Percentiles rank a stretch among this genome's conserved stretches.
phyloP scores from a whole-genome alignment of 2,797 vertebrate species.

The Liparis tanakae region DNA sequence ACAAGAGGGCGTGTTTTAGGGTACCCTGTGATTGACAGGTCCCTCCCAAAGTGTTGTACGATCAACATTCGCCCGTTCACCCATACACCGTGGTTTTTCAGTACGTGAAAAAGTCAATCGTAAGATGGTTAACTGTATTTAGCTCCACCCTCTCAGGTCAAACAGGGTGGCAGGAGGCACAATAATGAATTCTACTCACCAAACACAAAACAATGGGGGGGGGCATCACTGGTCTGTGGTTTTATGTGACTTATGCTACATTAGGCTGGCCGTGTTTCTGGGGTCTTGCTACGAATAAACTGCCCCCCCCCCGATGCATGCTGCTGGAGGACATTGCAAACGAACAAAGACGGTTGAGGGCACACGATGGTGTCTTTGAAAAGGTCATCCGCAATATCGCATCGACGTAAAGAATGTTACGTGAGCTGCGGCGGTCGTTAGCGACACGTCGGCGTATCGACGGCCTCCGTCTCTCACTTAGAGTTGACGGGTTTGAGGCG shows the following conservation, averaged over 20 bases:
- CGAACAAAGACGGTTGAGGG: not conserved
- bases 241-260: not conserved
- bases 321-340: not conserved
- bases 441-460: constrained; percentile 16
- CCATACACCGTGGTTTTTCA: not conserved
- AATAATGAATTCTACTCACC: not conserved
- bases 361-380: not conserved
- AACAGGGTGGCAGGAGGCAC: not conserved
- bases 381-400: not conserved
- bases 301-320: not conserved
- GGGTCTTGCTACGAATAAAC: not conserved
- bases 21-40: not conserved
- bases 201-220: not conserved
- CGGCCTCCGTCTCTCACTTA: constrained; percentile 13
- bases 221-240: not conserved
- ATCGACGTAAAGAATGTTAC: constrained; percentile 17
- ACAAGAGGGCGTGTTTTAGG: not conserved
- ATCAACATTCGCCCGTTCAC: not conserved
- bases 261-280: not conserved
- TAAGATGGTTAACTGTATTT: not conserved
- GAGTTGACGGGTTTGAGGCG: constrained; percentile 10
- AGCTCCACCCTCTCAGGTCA: not conserved
- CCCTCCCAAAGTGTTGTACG: not conserved
- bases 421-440: constrained; percentile 30
- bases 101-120: not conserved